These are phyloP conservation scores for Plecotus auritus DNA, from an alignment of 2,113 vertebrate genomes.

Conservation along the genomic window DNA sequence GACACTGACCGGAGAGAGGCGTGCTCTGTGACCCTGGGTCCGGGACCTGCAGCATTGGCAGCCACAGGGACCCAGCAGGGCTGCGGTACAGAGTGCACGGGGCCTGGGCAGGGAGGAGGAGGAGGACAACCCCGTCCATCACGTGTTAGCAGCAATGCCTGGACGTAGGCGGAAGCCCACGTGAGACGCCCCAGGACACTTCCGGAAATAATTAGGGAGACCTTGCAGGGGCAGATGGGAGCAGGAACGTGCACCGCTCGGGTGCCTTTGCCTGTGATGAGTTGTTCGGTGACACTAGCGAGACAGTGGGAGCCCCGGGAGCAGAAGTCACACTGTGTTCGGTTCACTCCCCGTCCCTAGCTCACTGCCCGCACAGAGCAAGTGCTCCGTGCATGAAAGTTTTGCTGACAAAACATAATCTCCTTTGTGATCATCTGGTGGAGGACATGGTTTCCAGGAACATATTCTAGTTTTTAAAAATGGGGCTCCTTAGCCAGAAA, in stretches of 20 bases:
- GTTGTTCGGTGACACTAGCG: not conserved
- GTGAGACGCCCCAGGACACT: not conserved
- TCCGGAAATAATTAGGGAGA: not conserved
- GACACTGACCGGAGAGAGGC: not conserved
- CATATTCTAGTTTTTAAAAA: not conserved
- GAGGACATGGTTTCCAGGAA: not conserved
- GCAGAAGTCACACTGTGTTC: not conserved
- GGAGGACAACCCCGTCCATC: not conserved
- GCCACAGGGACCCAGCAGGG: not conserved
- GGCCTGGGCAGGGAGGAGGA: not conserved
- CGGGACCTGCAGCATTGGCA: not conserved
- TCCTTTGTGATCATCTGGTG: not conserved
- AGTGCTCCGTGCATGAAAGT: not conserved
- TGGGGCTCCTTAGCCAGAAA: not conserved
- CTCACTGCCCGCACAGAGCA: not conserved
- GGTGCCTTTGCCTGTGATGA: not conserved
- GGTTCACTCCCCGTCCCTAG: not conserved
- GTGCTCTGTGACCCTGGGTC: not conserved
- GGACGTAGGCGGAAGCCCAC: not conserved
- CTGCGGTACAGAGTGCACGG: not conserved
- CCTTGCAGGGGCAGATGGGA: not conserved
- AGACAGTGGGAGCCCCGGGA: not conserved
- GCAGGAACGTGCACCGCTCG: not conserved
- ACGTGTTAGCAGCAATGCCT: not conserved
- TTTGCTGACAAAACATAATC: not conserved